Evolutionary conservation across 2,797 vertebrate species (phyloP).

Genomic region (Gallinago solitaria): DNA sequence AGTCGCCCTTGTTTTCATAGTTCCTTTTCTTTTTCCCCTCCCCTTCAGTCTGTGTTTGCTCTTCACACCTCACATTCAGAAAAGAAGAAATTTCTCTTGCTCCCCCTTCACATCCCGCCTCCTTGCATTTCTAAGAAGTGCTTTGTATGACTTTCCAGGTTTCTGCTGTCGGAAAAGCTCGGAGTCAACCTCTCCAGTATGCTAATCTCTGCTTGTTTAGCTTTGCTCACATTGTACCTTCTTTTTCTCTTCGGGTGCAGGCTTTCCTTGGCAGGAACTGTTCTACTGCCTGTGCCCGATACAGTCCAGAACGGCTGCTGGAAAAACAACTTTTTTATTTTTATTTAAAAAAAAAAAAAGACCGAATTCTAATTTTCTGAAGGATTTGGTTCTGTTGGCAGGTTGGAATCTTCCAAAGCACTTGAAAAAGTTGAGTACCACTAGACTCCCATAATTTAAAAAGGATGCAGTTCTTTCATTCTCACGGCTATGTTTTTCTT

Average conservation of each 20-base stretch:
- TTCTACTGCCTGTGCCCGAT: neutral
- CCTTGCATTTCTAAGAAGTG: neutral
- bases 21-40: neutral
- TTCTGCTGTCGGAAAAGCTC: neutral
- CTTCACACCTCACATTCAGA: neutral
- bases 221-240: neutral
- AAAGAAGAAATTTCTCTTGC: neutral
- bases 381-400: neutral
- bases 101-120: neutral
- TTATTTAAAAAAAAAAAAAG: neutral
- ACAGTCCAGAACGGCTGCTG: neutral
- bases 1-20: neutral
- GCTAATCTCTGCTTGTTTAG: neutral
- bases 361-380: neutral
- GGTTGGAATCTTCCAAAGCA: neutral
- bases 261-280: neutral
- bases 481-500: neutral
- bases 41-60: neutral
- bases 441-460: neutral
- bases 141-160: neutral
- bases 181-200: neutral
- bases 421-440: neutral
- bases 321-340: neutral
- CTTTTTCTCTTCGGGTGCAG: neutral
- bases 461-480: neutral